phyloP scores from a whole-genome alignment of 2,113 vertebrate species.

The Sturnira hondurensis region DNA sequence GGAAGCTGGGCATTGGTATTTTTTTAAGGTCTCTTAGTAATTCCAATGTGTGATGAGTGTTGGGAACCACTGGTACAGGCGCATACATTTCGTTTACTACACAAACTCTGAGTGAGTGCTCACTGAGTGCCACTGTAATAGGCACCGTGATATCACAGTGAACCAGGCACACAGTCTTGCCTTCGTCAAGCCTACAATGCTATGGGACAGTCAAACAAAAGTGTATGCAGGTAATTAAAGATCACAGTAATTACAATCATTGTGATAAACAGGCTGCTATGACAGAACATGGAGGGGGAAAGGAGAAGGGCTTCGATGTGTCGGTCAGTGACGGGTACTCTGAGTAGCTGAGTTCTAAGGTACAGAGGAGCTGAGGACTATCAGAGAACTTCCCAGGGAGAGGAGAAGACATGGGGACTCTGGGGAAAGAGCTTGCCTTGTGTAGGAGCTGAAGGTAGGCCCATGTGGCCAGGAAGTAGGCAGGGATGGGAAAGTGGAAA shows the following conservation, averaged over 20 bases:
- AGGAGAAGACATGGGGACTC: neutral
- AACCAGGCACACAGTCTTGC: neutral
- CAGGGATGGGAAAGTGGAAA: neutral
- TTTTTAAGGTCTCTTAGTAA: neutral
- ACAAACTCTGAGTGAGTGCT: neutral
- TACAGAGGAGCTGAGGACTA: neutral
- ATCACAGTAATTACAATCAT: too few relatives aligned
- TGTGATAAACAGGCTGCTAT: neutral
- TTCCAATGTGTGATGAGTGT: neutral
- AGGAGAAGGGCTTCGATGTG: neutral
- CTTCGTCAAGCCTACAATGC: rapidly evolving
- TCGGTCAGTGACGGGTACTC: neutral
- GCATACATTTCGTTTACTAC: neutral
- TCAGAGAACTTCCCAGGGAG: neutral
- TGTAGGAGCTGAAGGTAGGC: neutral
- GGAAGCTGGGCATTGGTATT: neutral
- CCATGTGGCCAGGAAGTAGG: neutral
- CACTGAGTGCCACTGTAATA: too few relatives aligned
- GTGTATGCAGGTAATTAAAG: neutral
- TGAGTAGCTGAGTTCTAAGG: neutral
- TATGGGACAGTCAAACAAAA: neutral
- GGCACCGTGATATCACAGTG: neutral
- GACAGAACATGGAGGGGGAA: neutral
- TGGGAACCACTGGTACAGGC: neutral
- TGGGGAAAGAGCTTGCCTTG: neutral